These are phyloP conservation scores for Melanaphis sacchari DNA, from an alignment of 1,140 invertebrate genomes.

Conservation along the genomic window DNA sequence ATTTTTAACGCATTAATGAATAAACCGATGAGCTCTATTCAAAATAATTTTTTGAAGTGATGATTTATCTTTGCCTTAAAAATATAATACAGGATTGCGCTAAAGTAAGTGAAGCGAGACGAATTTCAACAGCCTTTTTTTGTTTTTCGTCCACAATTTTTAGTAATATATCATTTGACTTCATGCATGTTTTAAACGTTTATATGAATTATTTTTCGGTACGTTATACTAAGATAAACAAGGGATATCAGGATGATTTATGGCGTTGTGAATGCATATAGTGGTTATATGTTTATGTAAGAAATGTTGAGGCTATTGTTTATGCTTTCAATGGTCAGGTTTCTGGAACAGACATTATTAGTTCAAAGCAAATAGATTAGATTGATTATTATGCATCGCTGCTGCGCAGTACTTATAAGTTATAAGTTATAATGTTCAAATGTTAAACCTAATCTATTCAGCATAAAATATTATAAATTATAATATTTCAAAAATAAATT, in stretches of 20 bases:
- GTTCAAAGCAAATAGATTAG: neutral
- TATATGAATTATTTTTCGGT: neutral
- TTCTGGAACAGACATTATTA: neutral
- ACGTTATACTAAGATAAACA: neutral
- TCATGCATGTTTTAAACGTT: neutral
- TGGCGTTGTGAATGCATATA: neutral
- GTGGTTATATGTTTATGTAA: slow-evolving; percentile 5
- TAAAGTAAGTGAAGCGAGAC: neutral
- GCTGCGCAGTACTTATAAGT: neutral
- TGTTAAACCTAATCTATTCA: neutral
- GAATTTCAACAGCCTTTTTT: neutral
- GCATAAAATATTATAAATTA: neutral
- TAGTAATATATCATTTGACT: neutral
- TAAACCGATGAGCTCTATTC: neutral
- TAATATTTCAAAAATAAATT: neutral
- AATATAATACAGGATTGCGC: neutral
- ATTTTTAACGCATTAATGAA: neutral
- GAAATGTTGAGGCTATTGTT: neutral
- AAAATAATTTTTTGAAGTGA: neutral
- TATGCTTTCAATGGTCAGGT: neutral
- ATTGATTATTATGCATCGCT: neutral
- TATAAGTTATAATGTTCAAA: neutral
- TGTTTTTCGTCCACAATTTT: neutral
- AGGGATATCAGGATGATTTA: slow-evolving; percentile 9
- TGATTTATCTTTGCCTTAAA: neutral